Percentiles rank a stretch among this genome's conserved stretches.
These are phyloP conservation scores for Pseudopleuronectes americanus DNA, from an alignment of 2,797 vertebrate species.

Conservation along the genomic window DNA sequence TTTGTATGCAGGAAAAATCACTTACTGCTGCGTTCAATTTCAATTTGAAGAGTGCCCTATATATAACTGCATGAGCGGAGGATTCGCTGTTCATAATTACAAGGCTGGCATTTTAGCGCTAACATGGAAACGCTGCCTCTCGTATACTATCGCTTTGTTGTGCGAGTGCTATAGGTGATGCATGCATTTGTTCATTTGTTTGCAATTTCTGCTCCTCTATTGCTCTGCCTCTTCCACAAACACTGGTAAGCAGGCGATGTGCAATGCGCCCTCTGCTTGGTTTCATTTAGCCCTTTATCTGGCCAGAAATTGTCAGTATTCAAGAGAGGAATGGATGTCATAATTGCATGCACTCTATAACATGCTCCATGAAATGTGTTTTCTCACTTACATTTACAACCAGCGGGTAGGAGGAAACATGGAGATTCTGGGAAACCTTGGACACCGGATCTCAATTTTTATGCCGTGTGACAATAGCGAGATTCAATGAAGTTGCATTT, in stretches of 20 bases:
- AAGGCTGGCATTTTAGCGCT: conserved; percentile 50
- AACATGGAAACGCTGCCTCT: conserved; percentile 40
- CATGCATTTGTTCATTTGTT: conserved; percentile 75
- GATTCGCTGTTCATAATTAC: conserved; percentile 57
- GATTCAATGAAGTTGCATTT: conserved; percentile 41
- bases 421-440: conserved; percentile 38
- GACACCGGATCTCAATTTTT: conserved; percentile 35
- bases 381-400: conserved; percentile 46
- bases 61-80: neutral
- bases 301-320: conserved; percentile 76
- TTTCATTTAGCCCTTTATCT: conserved; percentile 77
- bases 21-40: conserved; percentile 49
- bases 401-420: conserved; percentile 21
- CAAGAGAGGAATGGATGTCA: conserved; percentile 76
- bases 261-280: conserved; percentile 54
- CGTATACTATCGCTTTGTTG: conserved; percentile 56
- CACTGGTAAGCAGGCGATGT: conserved; percentile 43
- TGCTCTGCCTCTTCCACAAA: conserved; percentile 60
- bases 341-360: conserved; percentile 79
- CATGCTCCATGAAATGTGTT: conserved; percentile 68
- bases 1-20: conserved; percentile 46
- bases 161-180: conserved; percentile 62
- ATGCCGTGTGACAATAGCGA: conserved; percentile 25
- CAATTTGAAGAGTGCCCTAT: conserved; percentile 26
- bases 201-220: conserved; percentile 55